Evolutionary conservation across 2,113 vertebrate species (phyloP), one percentile per base, ranked within the genome.

Genomic region (Phoxinus phoxinus): DNA sequence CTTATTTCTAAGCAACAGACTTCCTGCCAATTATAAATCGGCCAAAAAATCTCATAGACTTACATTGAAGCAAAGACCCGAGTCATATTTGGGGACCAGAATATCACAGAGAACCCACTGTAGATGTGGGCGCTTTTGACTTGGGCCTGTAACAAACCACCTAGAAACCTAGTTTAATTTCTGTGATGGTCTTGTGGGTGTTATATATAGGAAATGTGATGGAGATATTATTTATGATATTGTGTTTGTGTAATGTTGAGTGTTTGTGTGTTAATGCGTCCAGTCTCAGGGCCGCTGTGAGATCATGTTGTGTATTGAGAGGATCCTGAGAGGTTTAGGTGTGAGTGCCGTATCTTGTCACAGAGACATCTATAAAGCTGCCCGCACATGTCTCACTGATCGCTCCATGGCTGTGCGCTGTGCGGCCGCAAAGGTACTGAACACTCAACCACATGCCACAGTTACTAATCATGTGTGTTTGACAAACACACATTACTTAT

Each of bases 231-330:
- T 21, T 56, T 56, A 23, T 56, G 19, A 8, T 56, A 56, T 21
- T 8, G 35, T 71, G 21, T 71, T 3, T 86, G 23, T 82, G 48
- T 56, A 41, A 41, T 41, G 37, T 41, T 41, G 37, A 41, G 44
- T 80, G 23, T 30, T n/a, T 72, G 48, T 56, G 3, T 65, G 41
- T 59, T 67, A 4, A 6, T 59, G 32, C 67, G 88, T 88, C 30
- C 93, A 99, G 98, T 99, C 98, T 92, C 98, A 99, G 94, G 98
- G 97, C 56, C 96, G 98, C 1, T 97, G 96, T 82, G 98, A 99
- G 93, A 97, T 97, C 93, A 97, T 99, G 97, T 81, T 95, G 90
- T 95, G 96, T 85, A 88, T 98, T 86, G 96, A 97, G 91, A 96
- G 93, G 92, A 95, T 98, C 73, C 93, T 99, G 72, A 94, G 91